A percentile compares a stretch with the other conserved stretches of the same genome.
These are phyloP conservation scores for Nylanderia fulva DNA, from an alignment of 1,140 invertebrate species.

Conservation along the genomic window DNA sequence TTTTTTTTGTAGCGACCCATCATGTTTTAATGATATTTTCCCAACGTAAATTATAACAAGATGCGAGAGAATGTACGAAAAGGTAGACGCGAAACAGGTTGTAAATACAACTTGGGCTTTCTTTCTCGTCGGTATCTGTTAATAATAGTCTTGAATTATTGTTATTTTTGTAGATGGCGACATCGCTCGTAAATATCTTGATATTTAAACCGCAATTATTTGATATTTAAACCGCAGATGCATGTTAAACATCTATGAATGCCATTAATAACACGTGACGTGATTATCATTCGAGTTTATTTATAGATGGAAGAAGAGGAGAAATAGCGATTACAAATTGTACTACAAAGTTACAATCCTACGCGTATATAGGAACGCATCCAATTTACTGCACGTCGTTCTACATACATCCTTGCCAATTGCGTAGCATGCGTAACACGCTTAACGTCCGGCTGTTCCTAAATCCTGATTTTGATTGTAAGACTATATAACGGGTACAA, in stretches of 20 bases:
- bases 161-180: background rate
- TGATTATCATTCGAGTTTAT: background rate
- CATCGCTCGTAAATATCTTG: background rate
- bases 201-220: background rate
- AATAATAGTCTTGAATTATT: background rate
- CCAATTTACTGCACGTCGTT: constrained; percentile 67
- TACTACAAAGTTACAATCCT: constrained; percentile 52
- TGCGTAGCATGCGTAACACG: constrained; percentile 68
- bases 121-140: background rate
- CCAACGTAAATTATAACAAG: background rate
- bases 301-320: background rate
- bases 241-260: background rate
- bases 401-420: constrained; percentile 65
- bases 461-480: constrained; percentile 65
- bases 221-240: background rate
- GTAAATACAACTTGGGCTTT: background rate
- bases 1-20: background rate
- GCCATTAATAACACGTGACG: background rate
- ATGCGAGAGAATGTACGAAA: background rate
- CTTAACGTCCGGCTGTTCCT: constrained; percentile 65
- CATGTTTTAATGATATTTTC: background rate
- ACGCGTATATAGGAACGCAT: constrained; percentile 47
- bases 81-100: background rate
- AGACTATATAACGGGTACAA: constrained; percentile 5
- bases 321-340: constrained; percentile 28